Percentiles rank a stretch among this genome's conserved stretches.
Conservation (phyloP, 2,888 invertebrate species). For the Meteorus cinctellus region DNA sequence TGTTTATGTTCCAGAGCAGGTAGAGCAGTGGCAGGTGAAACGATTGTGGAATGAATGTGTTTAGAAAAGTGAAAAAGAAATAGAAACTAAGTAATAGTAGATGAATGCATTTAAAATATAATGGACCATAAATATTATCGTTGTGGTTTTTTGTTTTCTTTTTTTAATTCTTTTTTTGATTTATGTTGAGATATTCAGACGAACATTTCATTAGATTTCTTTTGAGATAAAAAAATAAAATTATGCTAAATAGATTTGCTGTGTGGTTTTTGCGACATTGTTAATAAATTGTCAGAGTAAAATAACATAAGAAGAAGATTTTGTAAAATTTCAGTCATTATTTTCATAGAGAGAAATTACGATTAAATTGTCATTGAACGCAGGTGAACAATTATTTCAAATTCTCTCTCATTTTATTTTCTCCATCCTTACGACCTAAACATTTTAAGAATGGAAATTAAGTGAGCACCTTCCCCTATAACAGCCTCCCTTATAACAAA, state of each 20-base stretch:
- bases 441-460: constrained; percentile 25
- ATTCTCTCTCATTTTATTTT: neutral
- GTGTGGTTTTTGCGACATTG: neutral
- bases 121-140: neutral
- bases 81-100: neutral
- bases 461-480: constrained; percentile 6
- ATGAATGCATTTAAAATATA: constrained; percentile 8
- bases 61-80: constrained; percentile 1
- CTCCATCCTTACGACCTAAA: neutral
- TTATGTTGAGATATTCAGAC: neutral
- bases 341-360: neutral
- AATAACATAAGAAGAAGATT: neutral
- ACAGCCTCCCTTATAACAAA: neutral
- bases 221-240: neutral
- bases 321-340: neutral
- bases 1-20: neutral
- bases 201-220: neutral
- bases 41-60: neutral
- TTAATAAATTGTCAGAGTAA: neutral
- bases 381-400: constrained; percentile 10
- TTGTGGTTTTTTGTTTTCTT: neutral
- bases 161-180: neutral
- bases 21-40: neutral
- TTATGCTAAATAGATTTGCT: neutral
- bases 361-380: neutral